Base-by-base conservation (phyloP, 2,888 invertebrate species). In the Protula sp. region DNA sequence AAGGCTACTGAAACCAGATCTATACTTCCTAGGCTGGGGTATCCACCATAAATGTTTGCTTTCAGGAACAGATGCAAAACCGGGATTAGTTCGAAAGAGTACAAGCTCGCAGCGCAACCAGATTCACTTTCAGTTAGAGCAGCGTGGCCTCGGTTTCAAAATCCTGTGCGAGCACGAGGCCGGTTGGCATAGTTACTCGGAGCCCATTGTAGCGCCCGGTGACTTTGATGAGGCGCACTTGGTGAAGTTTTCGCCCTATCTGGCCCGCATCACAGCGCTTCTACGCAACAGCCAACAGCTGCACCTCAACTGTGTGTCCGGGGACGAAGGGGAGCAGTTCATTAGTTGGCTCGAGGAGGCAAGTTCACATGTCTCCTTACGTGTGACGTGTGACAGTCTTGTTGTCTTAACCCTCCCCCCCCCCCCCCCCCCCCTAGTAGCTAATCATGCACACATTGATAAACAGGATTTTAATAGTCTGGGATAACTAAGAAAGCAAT, bases 151-250 rank as follows among this genome's bases (percentile, higher is more conserved):
- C 58, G 69, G 70, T 63, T 71, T 74, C 45, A 68, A 71, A 57
- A 69, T 71, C 3, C 68, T 78, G 14, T 78, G 78, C 72, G 78
- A 78, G 67, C 72, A 76, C 69, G 63, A 60, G 19, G 53, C 54
- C 55, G 76, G 76, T 2, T 76, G 76, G 76, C 76, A 76, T 64
- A 57, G 66, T 51, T 69, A 67, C 2, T 58, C 65, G 5, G 63
- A 71, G 1, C 71, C 73, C 0, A 54, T 74, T 26, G 57, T 53
- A 2, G 58, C 73, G 47, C 65, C 67, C 3, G 14, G 22, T 26
- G 50, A 50, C 5, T 50, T 50, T 50, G 50, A 9, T 24, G 63
- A 63, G 19, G 55, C 61, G 1, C 62, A 53, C 4, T 48, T 74
- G 29, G 69, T 66, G 48, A 64, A 63, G 47, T 74, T 61, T 63